Evolutionary conservation across 2,888 invertebrate genomes (phyloP).

Genomic region (Unio pictorum): DNA sequence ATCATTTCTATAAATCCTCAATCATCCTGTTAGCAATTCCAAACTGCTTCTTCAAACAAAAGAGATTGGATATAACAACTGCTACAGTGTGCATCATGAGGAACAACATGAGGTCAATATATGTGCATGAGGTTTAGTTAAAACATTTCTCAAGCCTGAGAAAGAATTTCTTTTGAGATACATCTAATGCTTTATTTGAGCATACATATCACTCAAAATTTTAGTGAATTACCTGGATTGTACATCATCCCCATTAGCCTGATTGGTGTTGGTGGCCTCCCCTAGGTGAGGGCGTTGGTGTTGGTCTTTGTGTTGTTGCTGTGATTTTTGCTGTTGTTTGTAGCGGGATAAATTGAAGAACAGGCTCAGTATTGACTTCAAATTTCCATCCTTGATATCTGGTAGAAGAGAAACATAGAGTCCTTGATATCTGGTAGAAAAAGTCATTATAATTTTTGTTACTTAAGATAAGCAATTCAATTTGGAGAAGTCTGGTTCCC

Average conservation of each 20-base stretch:
- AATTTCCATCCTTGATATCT: conserved; percentile 94
- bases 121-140: too few relatives aligned
- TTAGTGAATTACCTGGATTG: conserved; percentile 46
- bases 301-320: conserved; percentile 41
- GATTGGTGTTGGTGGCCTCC: conserved; percentile 43
- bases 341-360: conserved; percentile 95
- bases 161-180: too few relatives aligned
- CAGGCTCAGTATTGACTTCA: conserved; percentile 93
- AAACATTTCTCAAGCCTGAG: too few relatives aligned
- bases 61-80: neutral
- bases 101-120: neutral
- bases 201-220: neutral
- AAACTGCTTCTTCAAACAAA: too few relatives aligned
- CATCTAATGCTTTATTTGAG: too few relatives aligned
- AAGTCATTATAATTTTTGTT: too few relatives aligned
- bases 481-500: too few relatives aligned
- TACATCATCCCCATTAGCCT: conserved; percentile 54
- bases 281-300: conserved; percentile 33
- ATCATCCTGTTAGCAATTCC: too few relatives aligned
- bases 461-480: too few relatives aligned
- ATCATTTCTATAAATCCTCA: too few relatives aligned
- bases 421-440: conserved; percentile 84
- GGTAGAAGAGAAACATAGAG: conserved; percentile 19
- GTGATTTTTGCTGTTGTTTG: conserved; percentile 85
- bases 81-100: neutral